Evolutionary conservation across 2,797 vertebrate species (phyloP), one percentile per base, ranked within the genome.

Genomic region (Enteromius trimaculatus): DNA sequence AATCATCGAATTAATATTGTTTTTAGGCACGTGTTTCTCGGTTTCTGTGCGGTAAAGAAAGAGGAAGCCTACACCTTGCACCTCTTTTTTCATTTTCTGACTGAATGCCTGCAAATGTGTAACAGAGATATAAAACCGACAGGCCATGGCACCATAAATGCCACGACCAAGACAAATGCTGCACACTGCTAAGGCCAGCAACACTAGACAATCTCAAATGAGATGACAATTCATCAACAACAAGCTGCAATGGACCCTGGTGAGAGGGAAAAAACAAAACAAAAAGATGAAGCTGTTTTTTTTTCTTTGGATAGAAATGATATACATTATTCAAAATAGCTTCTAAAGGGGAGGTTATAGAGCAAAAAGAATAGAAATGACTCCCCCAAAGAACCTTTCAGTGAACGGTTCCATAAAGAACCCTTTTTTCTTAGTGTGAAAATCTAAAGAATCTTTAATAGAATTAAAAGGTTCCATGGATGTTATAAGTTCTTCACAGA

Each of bases 41-140:
- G 17, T 55, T 39, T 76, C 51, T 23, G 9, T 8, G 6, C n/a
- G 42, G 6, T 26, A n/a, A 42, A 31, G 34, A 16, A 83, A 69
- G 62, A 75, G 16, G 10, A 31, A 42, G 26, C 17, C 42, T 75
- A 86, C 44, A 81, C 68, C 74, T 66, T 71, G 44, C 39, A n/a
- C 75, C 60, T 34, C 47, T 60, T 77, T 77, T 84, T 81, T 83
- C 53, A 84, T 87, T 87, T 84, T 82, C 81, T 77, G 81, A 77
- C 29, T 65, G 76, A 77, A 85, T 76, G 74, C 42, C 69, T 80
- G 16, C 74, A 81, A 86, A 87, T 77, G 64, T 81, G 65, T 31
- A 87, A 84, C 37, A 68, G 34, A 72, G 84, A 74, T 47, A 82
- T 85, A 86, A 89, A 85, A 74, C 80, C 51, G 75, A 79, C 85